Evolutionary conservation across 2,797 vertebrate genomes (phyloP).

Genomic region (Pseudotriccus pelzelni): DNA sequence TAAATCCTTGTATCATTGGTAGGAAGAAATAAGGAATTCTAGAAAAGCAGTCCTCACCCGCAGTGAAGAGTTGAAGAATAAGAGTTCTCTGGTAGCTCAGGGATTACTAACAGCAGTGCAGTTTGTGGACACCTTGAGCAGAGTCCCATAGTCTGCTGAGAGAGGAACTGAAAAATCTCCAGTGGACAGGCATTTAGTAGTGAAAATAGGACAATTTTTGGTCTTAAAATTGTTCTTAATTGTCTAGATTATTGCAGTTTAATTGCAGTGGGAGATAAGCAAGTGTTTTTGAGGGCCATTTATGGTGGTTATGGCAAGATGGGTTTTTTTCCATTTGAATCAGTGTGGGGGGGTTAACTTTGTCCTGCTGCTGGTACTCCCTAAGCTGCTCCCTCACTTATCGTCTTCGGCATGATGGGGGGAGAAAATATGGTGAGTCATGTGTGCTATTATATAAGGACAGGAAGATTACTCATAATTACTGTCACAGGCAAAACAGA

Average conservation of each 20-base stretch:
- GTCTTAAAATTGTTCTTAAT: neutral
- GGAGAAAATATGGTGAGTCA: accelerated
- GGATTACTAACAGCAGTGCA: neutral
- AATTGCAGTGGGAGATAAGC: accelerated
- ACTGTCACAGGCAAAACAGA: neutral
- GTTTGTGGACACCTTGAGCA: neutral
- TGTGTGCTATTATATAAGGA: neutral
- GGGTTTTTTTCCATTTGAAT: neutral
- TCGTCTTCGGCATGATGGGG: accelerated
- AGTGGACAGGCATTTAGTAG: neutral
- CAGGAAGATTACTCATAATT: neutral
- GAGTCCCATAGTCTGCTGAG: neutral
- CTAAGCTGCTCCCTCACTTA: neutral
- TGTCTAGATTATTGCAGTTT: neutral
- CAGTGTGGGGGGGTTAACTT: neutral
- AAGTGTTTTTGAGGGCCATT: neutral
- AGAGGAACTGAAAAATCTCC: neutral
- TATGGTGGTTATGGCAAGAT: neutral
- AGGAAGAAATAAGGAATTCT: neutral
- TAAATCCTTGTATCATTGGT: neutral
- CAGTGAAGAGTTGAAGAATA: neutral
- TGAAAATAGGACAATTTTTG: neutral
- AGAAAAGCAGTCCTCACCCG: neutral
- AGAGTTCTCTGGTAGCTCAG: neutral
- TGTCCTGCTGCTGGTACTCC: neutral